phyloP scores from a whole-genome alignment of 2,113 vertebrate species.

The Pao palembangensis region DNA sequence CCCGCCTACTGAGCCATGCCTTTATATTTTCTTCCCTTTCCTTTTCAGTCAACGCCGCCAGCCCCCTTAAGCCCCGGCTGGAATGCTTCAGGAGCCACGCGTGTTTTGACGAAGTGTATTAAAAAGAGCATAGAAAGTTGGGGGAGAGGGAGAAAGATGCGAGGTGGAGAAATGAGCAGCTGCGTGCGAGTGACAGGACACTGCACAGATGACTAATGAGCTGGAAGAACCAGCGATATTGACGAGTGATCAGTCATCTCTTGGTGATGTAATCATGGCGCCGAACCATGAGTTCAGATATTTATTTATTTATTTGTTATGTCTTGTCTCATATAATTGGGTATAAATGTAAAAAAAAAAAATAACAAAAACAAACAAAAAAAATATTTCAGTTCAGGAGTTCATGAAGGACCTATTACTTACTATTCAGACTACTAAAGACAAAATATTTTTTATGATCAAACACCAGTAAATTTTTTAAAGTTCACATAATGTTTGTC shows the following conservation, averaged over 20 bases:
- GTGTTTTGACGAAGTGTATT: constrained; percentile 26
- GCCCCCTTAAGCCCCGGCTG: constrained; percentile 26
- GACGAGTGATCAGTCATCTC: constrained; percentile 70
- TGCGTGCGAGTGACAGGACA: constrained; percentile 65
- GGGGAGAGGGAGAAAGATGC: constrained; percentile 60
- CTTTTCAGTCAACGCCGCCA: constrained; percentile 33
- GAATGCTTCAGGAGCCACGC: constrained; percentile 39
- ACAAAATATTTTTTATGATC: no score
- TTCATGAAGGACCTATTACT: constrained; percentile 1
- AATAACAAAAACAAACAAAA: no score
- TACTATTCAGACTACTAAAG: no score
- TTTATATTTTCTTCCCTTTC: constrained; percentile 17
- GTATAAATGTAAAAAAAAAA: constrained; percentile 5
- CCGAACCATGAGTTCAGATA: constrained; percentile 44
- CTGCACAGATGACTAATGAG: constrained; percentile 63
- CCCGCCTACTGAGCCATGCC: constrained; percentile 37
- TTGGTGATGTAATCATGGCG: constrained; percentile 50
- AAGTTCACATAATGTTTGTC: no score
- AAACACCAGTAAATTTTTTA: no score
- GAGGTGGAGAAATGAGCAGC: constrained; percentile 60
- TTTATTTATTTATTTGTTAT: constrained; percentile 23
- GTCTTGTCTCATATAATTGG: constrained; percentile 12
- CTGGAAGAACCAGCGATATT: constrained; percentile 57
- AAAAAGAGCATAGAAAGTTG: constrained; percentile 57
- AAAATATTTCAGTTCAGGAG: neutral